These are phyloP conservation scores for Gandaritis pyraliata DNA, from an alignment of 2,888 invertebrate species.

Conservation along the genomic window DNA sequence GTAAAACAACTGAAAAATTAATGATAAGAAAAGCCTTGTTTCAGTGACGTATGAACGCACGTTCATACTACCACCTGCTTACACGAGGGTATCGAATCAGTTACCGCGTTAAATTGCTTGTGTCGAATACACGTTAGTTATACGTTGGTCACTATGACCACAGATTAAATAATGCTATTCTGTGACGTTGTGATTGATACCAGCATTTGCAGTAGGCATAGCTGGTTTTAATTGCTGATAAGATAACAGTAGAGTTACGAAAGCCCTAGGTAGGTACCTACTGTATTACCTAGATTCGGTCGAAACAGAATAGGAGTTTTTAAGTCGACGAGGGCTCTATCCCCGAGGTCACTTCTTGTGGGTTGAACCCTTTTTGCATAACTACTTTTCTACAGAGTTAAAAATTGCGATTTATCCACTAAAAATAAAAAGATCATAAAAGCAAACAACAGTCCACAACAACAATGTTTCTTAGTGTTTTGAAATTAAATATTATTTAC, in stretches of 20 bases:
- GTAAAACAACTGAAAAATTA: too few species aligned
- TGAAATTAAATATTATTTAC: too few species aligned
- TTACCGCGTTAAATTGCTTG: slow-evolving; percentile 9
- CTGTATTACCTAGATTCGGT: too few species aligned
- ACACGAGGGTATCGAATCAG: slow-evolving; percentile 21
- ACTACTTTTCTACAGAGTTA: too few species aligned
- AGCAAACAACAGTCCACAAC: too few species aligned
- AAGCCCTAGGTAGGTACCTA: not conserved
- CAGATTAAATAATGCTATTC: not conserved
- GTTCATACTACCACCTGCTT: slow-evolving; percentile 7
- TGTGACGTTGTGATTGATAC: not conserved
- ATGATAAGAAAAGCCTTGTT: not conserved
- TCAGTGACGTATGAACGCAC: slow-evolving; percentile 9
- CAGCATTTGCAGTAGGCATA: not conserved
- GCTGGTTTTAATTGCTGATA: not conserved
- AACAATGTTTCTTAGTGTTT: too few species aligned
- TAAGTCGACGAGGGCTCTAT: too few species aligned
- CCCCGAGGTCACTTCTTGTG: too few species aligned
- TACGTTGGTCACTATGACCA: slow-evolving; percentile 7
- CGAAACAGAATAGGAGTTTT: not conserved
- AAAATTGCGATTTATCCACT: too few species aligned
- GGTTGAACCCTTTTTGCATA: too few species aligned
- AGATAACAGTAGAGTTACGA: not conserved
- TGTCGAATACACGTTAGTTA: too few species aligned
- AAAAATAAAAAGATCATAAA: too few species aligned